Conservation (phyloP, 1,140 invertebrate species). For the Mactra quadrangularis region DNA sequence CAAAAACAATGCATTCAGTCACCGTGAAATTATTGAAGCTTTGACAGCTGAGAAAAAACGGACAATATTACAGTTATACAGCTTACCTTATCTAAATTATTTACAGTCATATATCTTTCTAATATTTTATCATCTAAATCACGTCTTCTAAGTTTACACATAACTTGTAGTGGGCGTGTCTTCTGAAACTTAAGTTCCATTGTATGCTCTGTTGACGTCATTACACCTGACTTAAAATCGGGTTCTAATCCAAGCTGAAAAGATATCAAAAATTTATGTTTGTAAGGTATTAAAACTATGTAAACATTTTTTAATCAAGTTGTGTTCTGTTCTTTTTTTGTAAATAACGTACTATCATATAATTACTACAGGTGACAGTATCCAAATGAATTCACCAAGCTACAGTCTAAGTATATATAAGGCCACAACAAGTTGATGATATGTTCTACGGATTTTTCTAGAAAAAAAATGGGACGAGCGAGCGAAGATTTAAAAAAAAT, state of each 20-base stretch:
- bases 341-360: too few species aligned
- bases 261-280: background rate
- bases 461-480: too few species aligned
- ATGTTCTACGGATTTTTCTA: too few species aligned
- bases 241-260: conserved; percentile 78
- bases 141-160: conserved; percentile 73
- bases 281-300: background rate
- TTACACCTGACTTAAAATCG: conserved; percentile 67
- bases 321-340: background rate
- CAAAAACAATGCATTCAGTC: too few species aligned
- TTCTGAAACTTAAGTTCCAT: conserved; percentile 67
- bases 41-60: too few species aligned
- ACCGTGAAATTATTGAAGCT: too few species aligned
- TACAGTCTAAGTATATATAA: too few species aligned
- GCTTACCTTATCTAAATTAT: conserved; percentile 68
- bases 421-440: too few species aligned
- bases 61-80: too few species aligned
- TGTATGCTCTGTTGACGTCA: conserved; percentile 61
- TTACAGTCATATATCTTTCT: conserved; percentile 70
- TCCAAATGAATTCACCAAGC: too few species aligned
- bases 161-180: conserved; percentile 70
- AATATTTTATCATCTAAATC: conserved; percentile 71
- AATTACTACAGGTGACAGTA: too few species aligned
- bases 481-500: too few species aligned
- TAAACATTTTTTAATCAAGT: background rate